Conservation (phyloP, 1,140 invertebrate genomes). For the Drosophila sp. region DNA sequence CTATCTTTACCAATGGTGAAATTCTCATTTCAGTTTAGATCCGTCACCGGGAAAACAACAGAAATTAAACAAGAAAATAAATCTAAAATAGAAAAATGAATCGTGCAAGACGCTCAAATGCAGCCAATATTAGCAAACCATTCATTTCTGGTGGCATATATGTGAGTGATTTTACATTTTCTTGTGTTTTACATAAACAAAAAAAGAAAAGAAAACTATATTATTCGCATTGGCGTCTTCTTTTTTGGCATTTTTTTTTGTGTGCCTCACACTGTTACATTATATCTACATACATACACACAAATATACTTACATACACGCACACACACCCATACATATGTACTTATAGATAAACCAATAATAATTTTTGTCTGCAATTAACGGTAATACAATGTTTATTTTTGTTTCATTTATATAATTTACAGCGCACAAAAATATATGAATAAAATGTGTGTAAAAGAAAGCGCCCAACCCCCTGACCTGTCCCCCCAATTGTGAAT, state of each 20-base stretch:
- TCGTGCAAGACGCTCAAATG: conserved; percentile 38
- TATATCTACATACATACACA: conserved; percentile 14
- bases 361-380: conserved; percentile 55
- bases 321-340: background rate
- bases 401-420: conserved; percentile 74
- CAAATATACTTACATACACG: background rate
- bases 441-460: conserved; percentile 62
- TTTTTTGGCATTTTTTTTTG: conserved; percentile 4
- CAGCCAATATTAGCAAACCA: conserved; percentile 28
- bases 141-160: conserved; percentile 64
- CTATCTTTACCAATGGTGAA: no score
- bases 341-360: conserved; percentile 30
- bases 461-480: conserved; percentile 4
- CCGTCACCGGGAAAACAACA: background rate
- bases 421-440: conserved; percentile 69
- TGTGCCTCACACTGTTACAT: conserved; percentile 12
- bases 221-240: background rate
- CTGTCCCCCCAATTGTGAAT: conserved; percentile 67
- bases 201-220: conserved; percentile 1
- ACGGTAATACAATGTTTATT: conserved; percentile 59
- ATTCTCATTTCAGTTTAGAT: background rate
- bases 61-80: background rate
- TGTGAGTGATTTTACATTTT: conserved; percentile 40
- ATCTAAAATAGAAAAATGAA: conserved; percentile 42
- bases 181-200: background rate